Evolutionary conservation across 2,888 invertebrate genomes (phyloP).

Genomic region (Sminthurinus aureus): DNA sequence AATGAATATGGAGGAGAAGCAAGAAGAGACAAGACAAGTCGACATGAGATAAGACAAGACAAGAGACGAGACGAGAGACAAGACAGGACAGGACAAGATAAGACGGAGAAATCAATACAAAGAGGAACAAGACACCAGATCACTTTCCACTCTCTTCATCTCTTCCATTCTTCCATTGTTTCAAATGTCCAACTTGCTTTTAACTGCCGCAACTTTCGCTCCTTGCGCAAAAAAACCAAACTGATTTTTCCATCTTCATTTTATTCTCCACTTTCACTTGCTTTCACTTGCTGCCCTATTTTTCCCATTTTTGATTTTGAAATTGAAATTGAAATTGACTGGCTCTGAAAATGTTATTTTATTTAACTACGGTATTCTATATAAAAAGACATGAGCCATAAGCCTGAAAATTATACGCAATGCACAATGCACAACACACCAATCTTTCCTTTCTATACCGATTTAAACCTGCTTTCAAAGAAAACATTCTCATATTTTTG

Average conservation of each 20-base stretch:
- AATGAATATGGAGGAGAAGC: too few relatives aligned
- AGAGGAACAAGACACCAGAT: background rate
- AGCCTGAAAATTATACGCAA: too few relatives aligned
- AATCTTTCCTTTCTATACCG: too few relatives aligned
- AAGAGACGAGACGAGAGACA: background rate
- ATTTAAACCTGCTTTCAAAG: too few relatives aligned
- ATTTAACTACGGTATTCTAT: too few relatives aligned
- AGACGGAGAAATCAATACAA: background rate
- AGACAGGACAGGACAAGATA: background rate
- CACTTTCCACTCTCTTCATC: background rate
- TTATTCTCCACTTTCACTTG: constrained; percentile 5
- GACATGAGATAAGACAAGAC: background rate
- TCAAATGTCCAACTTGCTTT: background rate
- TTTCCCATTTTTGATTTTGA: background rate
- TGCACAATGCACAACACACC: too few relatives aligned
- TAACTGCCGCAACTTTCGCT: background rate
- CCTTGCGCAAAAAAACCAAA: too few relatives aligned
- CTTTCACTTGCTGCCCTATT: constrained; percentile 1
- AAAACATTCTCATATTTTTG: too few relatives aligned
- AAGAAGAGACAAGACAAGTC: too few relatives aligned
- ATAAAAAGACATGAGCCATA: too few relatives aligned
- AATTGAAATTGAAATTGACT: too few relatives aligned
- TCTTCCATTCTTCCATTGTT: background rate
- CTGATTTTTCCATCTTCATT: background rate
- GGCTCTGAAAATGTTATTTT: too few relatives aligned